Base-by-base conservation (phyloP, 2,888 invertebrate species). In the Noctua pronuba region DNA sequence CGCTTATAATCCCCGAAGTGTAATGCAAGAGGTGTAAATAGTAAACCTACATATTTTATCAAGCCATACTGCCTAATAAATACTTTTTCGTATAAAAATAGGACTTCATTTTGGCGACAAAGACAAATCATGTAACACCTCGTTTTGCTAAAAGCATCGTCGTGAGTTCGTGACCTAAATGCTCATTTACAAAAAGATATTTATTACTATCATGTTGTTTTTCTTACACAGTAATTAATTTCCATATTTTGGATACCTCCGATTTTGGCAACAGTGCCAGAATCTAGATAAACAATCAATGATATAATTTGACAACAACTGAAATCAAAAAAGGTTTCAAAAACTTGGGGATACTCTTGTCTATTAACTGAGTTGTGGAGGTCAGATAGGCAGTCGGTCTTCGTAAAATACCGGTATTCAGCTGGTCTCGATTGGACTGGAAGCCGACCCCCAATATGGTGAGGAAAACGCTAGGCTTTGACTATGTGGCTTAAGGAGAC, bases 71-170 rank as follows among this genome's bases (percentile, higher is more conserved):
- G n/a, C n/a, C 4, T 35, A 35, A 35, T 3, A 35, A 35, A 52
- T 49, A 8, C n/a, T 52, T 52, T 41, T 31, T 31, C n/a, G 11
- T 65, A 46, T n/a, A 55, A 75, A 80, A 62, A 75, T 81, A 41
- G 46, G 49, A 76, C 18, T 35, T 31, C 35, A 73, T 71, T 73
- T 62, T 62, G 49, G 41, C 60, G 38, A 46, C 78, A 75, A 79
- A 79, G 60, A 83, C 66, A 58, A 82, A 75, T 83, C 75, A 18
- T 66, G 44, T 75, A 66, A 62, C 75, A 73, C 72, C 44, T 79
- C 79, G 18, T 79, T 38, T 84, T 49, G 73, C 62, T 81, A 68
- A 82, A 81, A 73, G 70, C 55, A n/a, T 67, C 35, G 11, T 75
- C 31, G 13, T 79, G 79, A 73, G n/a, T n/a, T n/a, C n/a, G n/a